Conservation (phyloP, 2,113 vertebrate genomes). For the Pelvicachromis taeniatus region DNA sequence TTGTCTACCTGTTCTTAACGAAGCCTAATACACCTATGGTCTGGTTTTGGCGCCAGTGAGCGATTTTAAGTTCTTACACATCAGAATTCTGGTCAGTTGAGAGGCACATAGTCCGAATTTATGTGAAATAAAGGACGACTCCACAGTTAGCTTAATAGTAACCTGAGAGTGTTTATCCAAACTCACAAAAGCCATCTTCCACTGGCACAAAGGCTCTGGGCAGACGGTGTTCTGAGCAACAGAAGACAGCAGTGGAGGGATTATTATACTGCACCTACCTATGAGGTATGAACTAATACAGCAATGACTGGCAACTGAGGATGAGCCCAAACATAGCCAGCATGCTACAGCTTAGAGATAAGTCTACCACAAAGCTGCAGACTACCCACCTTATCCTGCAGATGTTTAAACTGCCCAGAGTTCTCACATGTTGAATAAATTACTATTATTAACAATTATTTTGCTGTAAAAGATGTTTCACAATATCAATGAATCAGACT, state of each 20-base stretch:
- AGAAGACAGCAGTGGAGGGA: constrained; percentile 34
- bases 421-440: not conserved
- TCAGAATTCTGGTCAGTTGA: accelerated
- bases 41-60: not conserved
- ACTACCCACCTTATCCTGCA: not conserved
- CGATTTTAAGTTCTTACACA: accelerated
- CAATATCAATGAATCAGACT: not conserved
- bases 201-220: not conserved
- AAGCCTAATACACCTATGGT: not conserved
- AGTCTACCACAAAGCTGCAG: not conserved
- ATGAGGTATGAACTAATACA: constrained; percentile 48
- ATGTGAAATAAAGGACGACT: not conserved
- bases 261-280: not conserved
- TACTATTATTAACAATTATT: not conserved
- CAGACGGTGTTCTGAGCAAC: constrained; percentile 64
- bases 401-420: not conserved
- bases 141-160: not conserved
- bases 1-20: not conserved
- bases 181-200: not conserved
- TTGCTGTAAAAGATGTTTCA: not conserved
- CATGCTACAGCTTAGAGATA: not conserved
- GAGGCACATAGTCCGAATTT: not conserved
- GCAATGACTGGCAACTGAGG: constrained; percentile 11
- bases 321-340: not conserved
- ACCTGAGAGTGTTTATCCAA: not conserved